These are phyloP conservation scores for Lathronympha strigana DNA, from an alignment of 2,888 invertebrate species.

Conservation along the genomic window DNA sequence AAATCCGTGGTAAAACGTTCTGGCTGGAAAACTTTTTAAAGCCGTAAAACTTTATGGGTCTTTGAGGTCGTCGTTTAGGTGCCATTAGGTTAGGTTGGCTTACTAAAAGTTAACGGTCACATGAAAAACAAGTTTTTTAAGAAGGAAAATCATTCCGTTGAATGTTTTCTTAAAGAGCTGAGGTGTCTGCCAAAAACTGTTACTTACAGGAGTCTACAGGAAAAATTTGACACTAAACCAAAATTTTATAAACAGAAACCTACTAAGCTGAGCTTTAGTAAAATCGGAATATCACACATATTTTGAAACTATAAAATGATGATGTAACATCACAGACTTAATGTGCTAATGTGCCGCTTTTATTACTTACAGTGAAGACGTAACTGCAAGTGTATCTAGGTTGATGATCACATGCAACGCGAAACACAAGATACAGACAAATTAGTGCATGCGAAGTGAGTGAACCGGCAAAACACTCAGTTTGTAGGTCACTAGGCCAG, in stretches of 20 bases:
- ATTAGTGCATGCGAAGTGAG: slow-evolving; percentile 56
- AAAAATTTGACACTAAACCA: neutral
- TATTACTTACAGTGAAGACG: slow-evolving; percentile 27
- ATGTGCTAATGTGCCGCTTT: slow-evolving; percentile 1
- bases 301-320: slow-evolving; percentile 4
- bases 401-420: slow-evolving; percentile 35
- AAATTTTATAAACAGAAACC: neutral
- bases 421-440: slow-evolving; percentile 35
- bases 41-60: neutral
- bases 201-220: neutral
- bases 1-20: neutral
- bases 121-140: neutral
- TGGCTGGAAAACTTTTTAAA: neutral
- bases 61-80: neutral
- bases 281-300: neutral
- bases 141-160: neutral
- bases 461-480: slow-evolving; percentile 49
- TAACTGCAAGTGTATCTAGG: slow-evolving; percentile 31
- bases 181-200: no score
- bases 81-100: neutral
- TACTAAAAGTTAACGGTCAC: neutral
- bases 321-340: slow-evolving; percentile 2
- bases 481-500: slow-evolving; percentile 71
- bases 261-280: neutral
- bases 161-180: no score